Conservation (phyloP, 2,888 invertebrate species). For the Theretra japonica region DNA sequence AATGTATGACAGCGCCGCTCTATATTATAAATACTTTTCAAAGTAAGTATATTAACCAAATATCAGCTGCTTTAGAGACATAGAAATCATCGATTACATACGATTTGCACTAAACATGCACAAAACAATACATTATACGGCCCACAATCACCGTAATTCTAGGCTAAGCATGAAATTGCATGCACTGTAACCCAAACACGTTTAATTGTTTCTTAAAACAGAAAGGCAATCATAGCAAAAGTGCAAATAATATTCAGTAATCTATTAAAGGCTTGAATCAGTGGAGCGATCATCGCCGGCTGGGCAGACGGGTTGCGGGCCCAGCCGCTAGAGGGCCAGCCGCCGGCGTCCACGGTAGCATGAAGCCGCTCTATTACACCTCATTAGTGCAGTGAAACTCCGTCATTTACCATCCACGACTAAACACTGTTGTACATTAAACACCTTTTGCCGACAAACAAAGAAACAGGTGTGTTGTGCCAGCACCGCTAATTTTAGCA, state of each 20-base stretch:
- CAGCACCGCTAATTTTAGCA: conserved; percentile 9
- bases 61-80: no score
- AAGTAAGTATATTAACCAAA: no score
- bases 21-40: no score
- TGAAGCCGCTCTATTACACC: conserved; percentile 24
- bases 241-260: neutral
- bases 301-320: neutral
- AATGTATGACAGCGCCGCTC: no score
- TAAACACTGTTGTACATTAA: conserved; percentile 25
- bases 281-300: neutral
- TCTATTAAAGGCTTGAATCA: neutral
- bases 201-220: no score
- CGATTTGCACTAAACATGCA: no score
- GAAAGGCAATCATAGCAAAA: neutral
- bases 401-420: conserved; percentile 28
- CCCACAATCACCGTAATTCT: no score
- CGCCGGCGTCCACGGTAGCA: conserved; percentile 26
- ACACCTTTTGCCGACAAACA: conserved; percentile 23
- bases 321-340: neutral
- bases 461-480: neutral
- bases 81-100: no score
- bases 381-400: conserved; percentile 42
- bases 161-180: no score
- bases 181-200: no score
- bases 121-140: no score